phyloP scores from a whole-genome alignment of 2,888 invertebrate genomes.

The Entomobrya proxima region DNA sequence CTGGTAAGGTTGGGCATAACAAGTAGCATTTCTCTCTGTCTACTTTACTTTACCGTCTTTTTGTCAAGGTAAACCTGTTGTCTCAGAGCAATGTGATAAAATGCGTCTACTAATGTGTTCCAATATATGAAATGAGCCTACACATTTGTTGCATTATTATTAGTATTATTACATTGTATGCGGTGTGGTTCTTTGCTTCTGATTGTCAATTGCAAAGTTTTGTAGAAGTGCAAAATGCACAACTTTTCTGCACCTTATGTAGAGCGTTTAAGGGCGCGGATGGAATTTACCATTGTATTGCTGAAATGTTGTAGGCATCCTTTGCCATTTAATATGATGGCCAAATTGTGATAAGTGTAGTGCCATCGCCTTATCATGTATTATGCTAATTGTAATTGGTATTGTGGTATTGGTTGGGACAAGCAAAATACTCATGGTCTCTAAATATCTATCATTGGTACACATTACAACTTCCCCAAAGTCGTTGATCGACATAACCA shows the following conservation, averaged over 20 bases:
- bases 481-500: background rate
- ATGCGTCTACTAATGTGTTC: too few relatives aligned
- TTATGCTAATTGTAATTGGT: conserved; percentile 1
- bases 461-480: background rate
- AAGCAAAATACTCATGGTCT: too few relatives aligned
- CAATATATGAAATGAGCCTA: too few relatives aligned
- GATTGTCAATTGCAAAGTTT: background rate
- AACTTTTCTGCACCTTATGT: background rate
- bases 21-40: background rate
- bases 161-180: too few relatives aligned
- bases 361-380: background rate
- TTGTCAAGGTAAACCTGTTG: conserved; percentile 46
- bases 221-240: too few relatives aligned
- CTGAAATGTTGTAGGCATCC: background rate
- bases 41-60: conserved; percentile 5
- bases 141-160: too few relatives aligned
- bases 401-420: background rate
- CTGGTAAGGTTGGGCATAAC: background rate
- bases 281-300: too few relatives aligned
- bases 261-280: conserved; percentile 24
- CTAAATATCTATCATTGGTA: too few relatives aligned
- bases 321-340: background rate
- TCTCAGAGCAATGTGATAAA: too few relatives aligned
- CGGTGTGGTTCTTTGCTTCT: too few relatives aligned
- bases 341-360: background rate